Evolutionary conservation across 2,888 invertebrate genomes (phyloP).

Genomic region (Linnaemya vulpina): DNA sequence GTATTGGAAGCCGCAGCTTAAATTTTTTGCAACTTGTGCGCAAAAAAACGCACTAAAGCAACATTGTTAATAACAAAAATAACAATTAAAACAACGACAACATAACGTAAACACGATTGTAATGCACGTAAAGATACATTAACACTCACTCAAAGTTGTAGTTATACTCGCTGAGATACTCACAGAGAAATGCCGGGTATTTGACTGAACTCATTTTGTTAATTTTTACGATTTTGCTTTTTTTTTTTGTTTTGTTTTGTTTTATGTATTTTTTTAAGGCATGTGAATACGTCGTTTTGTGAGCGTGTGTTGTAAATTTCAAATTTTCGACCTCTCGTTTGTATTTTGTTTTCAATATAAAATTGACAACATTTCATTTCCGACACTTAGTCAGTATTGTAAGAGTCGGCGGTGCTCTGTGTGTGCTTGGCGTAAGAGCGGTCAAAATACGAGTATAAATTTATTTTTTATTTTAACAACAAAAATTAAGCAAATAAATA

Average conservation of each 20-base stretch:
- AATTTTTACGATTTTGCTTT: slow-evolving; percentile 72
- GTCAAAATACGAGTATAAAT: slow-evolving; percentile 24
- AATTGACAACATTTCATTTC: slow-evolving; percentile 77
- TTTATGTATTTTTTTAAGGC: too few species aligned
- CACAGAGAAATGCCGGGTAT: slow-evolving; percentile 52
- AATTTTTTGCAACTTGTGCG: not conserved
- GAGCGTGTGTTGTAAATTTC: slow-evolving; percentile 40
- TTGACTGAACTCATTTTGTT: slow-evolving; percentile 61
- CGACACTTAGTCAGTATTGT: slow-evolving; percentile 78
- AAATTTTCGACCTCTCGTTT: slow-evolving; percentile 73
- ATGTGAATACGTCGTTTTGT: slow-evolving; percentile 28
- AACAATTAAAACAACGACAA: slow-evolving; percentile 18
- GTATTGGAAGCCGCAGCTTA: not conserved
- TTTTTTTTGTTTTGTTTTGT: too few species aligned
- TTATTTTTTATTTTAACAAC: slow-evolving; percentile 14
- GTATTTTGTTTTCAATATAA: slow-evolving; percentile 74
- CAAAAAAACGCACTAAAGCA: not conserved
- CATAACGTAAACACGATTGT: not conserved
- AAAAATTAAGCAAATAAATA: slow-evolving; percentile 12
- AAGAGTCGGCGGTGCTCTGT: slow-evolving; percentile 71
- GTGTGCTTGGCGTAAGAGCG: slow-evolving; percentile 25
- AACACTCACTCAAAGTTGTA: not conserved
- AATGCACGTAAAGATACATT: not conserved
- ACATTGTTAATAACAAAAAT: slow-evolving; percentile 1
- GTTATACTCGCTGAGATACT: not conserved